A percentile compares a stretch with the other conserved stretches of the same genome.
Evolutionary conservation across 2,888 invertebrate genomes (phyloP).

Genomic region (Sylvicola cinctus): DNA sequence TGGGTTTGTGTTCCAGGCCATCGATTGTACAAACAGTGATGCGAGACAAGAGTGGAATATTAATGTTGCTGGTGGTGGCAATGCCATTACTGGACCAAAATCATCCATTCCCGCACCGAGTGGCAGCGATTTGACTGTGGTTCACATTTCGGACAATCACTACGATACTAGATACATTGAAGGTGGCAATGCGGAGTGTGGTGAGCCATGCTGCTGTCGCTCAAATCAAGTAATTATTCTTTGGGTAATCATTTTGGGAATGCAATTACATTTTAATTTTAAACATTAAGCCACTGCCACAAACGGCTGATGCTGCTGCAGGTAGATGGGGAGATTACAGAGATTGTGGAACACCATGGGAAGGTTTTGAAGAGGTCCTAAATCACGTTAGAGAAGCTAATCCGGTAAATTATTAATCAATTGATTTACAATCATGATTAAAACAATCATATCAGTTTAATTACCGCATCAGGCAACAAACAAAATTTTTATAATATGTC

Average conservation of each 20-base stretch:
- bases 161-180: constrained; percentile 52
- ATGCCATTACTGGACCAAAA: constrained; percentile 12
- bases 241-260: too few species aligned
- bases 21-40: constrained; percentile 13
- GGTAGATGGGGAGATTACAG: constrained; percentile 68
- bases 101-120: background rate
- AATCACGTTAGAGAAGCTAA: constrained; percentile 30
- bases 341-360: constrained; percentile 53
- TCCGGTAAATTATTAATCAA: too few species aligned
- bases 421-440: too few species aligned
- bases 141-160: constrained; percentile 38
- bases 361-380: constrained; percentile 44
- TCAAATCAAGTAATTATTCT: constrained; percentile 14
- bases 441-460: too few species aligned
- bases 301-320: constrained; percentile 23
- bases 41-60: constrained; percentile 16
- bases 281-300: too few species aligned
- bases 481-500: too few species aligned
- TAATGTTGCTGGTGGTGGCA: constrained; percentile 9
- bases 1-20: constrained; percentile 16
- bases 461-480: too few species aligned
- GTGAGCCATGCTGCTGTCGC: constrained; percentile 60
- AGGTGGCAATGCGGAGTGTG: constrained; percentile 45
- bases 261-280: too few species aligned
- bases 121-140: constrained; percentile 10